Evolutionary conservation across 2,888 invertebrate genomes (phyloP), one percentile per base, ranked within the genome.

Genomic region (Plagiodera versicolora): DNA sequence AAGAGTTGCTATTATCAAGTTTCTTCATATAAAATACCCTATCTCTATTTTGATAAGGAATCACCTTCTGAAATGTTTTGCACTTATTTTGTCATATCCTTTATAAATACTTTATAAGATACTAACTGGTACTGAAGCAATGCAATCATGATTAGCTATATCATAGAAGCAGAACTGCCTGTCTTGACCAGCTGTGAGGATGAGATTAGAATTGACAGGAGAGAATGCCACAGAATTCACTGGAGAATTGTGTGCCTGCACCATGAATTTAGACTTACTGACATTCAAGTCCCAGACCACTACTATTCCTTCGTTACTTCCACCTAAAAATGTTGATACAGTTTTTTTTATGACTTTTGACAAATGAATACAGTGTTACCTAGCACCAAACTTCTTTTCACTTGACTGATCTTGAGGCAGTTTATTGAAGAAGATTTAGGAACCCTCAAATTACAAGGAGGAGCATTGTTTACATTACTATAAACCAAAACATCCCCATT

Each of bases 141-240:
- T 69, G 80, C 68, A 82, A 47, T 73, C 71, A 75, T 68, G 83
- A 63, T 60, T 81, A 76, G 67, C 81, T 16, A 83, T 76, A 74
- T 87, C 86, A 71, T 84, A 85, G 1, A 85, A 82, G 75, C 83
- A 81, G 74, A 85, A 82, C 51, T 82, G 80, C 70, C 84, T 83
- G 72, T 87, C 86, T 67, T 81, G 81, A 0, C 86, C 86, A 68
- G 83, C 78, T 0, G 86, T 84, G 3, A 85, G 72, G 74, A 86
- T 76, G 0, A 86, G 81, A 74, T 85, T 84, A 63, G 80, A 79
- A 68, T 85, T 84, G 9, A 84, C 79, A 0, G 84, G 81, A 0
- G 86, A 85, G 75, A 82, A 86, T 30, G 81, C 77, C 59, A 86
- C 79, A 66, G 84, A 83, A 66, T 84, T 84, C n/a, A 86, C 83